Conservation (phyloP, 2,797 vertebrate species). For the Aulostomus chinensis region DNA sequence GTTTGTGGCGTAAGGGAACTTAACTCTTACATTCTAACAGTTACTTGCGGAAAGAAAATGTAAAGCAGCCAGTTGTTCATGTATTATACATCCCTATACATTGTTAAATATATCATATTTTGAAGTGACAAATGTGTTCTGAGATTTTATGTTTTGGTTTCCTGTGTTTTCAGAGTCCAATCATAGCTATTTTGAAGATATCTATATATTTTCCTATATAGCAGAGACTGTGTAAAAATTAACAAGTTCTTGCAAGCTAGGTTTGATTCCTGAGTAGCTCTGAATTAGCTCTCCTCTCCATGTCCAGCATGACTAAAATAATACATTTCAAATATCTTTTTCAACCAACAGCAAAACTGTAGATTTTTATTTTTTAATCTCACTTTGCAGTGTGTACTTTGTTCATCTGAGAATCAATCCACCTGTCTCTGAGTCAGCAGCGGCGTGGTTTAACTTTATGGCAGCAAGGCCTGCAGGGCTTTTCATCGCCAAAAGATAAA, state of each 20-base stretch:
- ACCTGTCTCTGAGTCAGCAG: conserved; percentile 30
- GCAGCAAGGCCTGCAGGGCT: not conserved
- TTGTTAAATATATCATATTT: not conserved
- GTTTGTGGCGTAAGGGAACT: too few species aligned
- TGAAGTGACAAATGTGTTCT: not conserved
- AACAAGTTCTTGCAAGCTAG: too few species aligned
- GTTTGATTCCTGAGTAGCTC: not conserved
- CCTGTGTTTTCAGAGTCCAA: too few species aligned
- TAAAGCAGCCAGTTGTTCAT: too few species aligned
- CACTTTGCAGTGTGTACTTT: conserved; percentile 19
- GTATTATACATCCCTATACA: too few species aligned
- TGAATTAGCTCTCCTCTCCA: too few species aligned
- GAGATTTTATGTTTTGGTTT: not conserved
- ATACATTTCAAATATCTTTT: not conserved
- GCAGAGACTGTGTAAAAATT: too few species aligned
- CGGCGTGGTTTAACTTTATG: not conserved
- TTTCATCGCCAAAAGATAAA: too few species aligned
- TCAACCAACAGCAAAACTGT: not conserved
- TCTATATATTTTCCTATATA: too few species aligned
- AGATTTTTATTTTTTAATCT: not conserved
- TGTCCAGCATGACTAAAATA: not conserved
- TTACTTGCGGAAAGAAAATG: not conserved
- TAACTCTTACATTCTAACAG: too few species aligned
- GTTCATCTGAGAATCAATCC: conserved; percentile 21
- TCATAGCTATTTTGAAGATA: too few species aligned